Evolutionary conservation across 2,113 vertebrate genomes (phyloP), one percentile per base, ranked within the genome.

Genomic region (Apodemus sylvaticus): DNA sequence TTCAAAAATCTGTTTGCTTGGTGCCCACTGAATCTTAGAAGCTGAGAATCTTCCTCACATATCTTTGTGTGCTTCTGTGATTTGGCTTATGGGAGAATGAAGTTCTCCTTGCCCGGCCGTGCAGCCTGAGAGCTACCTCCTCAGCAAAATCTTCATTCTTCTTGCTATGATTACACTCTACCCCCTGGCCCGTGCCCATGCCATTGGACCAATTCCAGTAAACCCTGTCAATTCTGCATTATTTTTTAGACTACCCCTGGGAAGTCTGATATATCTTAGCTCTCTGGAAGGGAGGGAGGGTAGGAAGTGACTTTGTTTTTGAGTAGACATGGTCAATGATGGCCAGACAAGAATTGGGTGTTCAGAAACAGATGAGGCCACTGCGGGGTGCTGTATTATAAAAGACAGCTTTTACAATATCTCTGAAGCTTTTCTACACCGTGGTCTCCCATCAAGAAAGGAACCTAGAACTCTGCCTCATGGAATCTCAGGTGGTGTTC

Each of bases 21-120:
- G 6, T 58, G 42, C 64, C 55, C 58, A 13, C 3, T 31, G 29
- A 58, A 55, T 45, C 31, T 88, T 10, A 79, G 70, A 22, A 39
- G 48, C 8, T 36, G 83, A 87, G 89, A 22, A 45, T 79, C 58
- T 70, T 76, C 68, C 53, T 93, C n/a, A 58, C 10, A 26, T 48
- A 36, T 7, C 29, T 96, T 79, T 79, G 79, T 45, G 68, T 5
- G 34, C 22, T 39, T 90, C n/a, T 60, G 34, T 11, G 34, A 10
- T 79, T 95, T 85, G 51, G 55, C n/a, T 94, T 76, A 58, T 34
- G 19, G 58, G 70, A 36, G 55, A 95, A 88, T 12, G 89, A 85
- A 88, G 88, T 93, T 91, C 86, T 73, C 26, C 19, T 73, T 93
- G 48, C 39, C 60, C 3, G 5, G 78, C 60, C 34, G 34, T 91